phyloP scores from a whole-genome alignment of 2,113 vertebrate genomes.

The Larimichthys crocea region DNA sequence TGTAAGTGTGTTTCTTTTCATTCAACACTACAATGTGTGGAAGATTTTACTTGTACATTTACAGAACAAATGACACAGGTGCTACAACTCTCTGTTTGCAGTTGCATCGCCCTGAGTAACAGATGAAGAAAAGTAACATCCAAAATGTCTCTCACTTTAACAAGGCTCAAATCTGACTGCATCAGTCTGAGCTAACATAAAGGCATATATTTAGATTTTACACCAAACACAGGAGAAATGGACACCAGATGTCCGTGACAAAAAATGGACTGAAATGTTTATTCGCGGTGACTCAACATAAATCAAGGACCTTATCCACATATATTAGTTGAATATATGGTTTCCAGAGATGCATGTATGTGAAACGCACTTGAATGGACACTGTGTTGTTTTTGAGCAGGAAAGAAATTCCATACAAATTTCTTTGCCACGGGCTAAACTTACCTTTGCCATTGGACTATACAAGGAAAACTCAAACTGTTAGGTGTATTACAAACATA shows the following conservation, averaged over 20 bases:
- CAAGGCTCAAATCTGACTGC: not conserved
- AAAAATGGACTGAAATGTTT: conserved; percentile 18
- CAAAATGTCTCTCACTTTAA: conserved; percentile 48
- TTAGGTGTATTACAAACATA: conserved; percentile 23
- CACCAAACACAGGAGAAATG: conserved; percentile 41
- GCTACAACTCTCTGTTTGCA: not conserved
- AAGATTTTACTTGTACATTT: conserved; percentile 27
- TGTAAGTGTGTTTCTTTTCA: conserved; percentile 6
- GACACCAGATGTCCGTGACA: conserved; percentile 32
- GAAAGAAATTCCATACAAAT: conserved; percentile 76
- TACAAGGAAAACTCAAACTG: conserved; percentile 15
- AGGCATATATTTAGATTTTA: conserved; percentile 23
- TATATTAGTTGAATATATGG: conserved; percentile 83
- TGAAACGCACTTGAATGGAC: conserved; percentile 54
- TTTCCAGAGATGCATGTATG: conserved; percentile 44
- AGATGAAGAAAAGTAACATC: conserved; percentile 27
- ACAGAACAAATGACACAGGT: conserved; percentile 10
- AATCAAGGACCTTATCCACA: conserved; percentile 63
- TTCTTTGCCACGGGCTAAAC: conserved; percentile 73
- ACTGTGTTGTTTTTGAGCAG: conserved; percentile 27
- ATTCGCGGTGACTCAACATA: conserved; percentile 36
- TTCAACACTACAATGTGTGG: conserved; percentile 2
- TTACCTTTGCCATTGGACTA: conserved; percentile 70
- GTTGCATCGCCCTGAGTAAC: conserved; percentile 1
- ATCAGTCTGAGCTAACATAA: conserved; percentile 4